Evolutionary conservation across 2,888 invertebrate species (phyloP), one percentile per base, ranked within the genome.

Genomic region (Pachycephus smyrnensis): DNA sequence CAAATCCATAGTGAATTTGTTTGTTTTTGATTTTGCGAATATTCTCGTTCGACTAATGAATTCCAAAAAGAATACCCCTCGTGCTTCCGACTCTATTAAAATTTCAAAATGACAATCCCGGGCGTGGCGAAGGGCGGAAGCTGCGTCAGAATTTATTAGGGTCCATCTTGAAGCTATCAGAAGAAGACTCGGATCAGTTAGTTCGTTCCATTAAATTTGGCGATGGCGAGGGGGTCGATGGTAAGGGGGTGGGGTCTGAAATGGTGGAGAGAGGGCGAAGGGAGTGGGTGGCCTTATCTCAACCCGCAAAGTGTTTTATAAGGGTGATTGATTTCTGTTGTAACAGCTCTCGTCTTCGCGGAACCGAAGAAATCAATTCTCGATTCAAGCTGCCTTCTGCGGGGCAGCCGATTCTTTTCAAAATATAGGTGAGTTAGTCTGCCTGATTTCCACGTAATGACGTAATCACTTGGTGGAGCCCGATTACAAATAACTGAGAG

Each of bases 301-400:
- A 31, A 71, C 12, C 32, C 71, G 71, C 32, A 71, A 71, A 71
- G 71, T 71, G 31, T 33, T 71, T 71, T 71, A 31, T 71, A 71
- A 71, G 71, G 3, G 71, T 71, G 71, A 71, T 71, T 71, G 71
- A 71, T 71, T 71, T 71, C 71, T 71, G 71, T 71, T 71, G 71
- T 71, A 71, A 1, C 32, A 15, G 71, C 71, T 31, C 71, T 71
- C 71, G 71, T 31, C 71, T 71, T 6, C 71, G 3, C 6, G 31
- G 32, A 71, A 12, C 31, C 71, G 12, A 71, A 31, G 71, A 15
- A 71, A 71, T 71, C 71, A 71, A 31, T 31, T 71, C 71, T 12
- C 71, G 12, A 71, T 30, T 71, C 9, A 4, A 12, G 31, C 71
- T 71, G 31, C 71, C 71, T 71, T 23, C 15, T 9, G 23, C 23